Conservation (phyloP, 2,888 invertebrate species). For the Cephus nigrinus region DNA sequence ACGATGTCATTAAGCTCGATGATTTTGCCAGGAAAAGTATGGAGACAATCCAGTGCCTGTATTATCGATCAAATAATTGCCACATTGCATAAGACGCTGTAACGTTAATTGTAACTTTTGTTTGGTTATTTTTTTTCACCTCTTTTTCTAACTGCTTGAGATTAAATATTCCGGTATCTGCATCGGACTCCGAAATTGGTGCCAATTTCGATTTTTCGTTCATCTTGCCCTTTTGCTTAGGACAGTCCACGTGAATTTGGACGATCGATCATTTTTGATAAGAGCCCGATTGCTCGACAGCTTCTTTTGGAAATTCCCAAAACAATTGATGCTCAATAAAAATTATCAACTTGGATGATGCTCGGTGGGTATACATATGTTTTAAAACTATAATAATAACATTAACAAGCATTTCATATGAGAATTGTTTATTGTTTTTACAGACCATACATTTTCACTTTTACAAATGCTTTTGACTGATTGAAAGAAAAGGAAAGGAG, state of each 20-base stretch:
- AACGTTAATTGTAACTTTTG: not conserved
- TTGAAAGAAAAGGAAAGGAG: too few species aligned
- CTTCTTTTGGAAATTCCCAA: too few species aligned
- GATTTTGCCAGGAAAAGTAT: constrained; percentile 51
- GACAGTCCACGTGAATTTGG: constrained; percentile 54
- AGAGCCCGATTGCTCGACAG: constrained; percentile 20
- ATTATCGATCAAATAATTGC: not conserved
- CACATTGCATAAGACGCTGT: not conserved
- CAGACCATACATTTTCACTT: too few species aligned
- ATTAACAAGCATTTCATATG: too few species aligned
- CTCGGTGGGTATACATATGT: too few species aligned
- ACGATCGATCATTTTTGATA: constrained; percentile 45
- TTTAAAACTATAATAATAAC: too few species aligned
- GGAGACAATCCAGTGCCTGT: constrained; percentile 49
- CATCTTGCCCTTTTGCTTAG: constrained; percentile 22
- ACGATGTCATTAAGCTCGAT: constrained; percentile 47
- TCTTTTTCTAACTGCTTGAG: constrained; percentile 50
- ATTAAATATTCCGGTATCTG: constrained; percentile 37
- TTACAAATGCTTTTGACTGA: too few species aligned
- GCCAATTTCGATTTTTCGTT: constrained; percentile 28
- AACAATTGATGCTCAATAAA: too few species aligned
- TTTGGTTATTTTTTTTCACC: constrained; percentile 28
- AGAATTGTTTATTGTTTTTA: too few species aligned
- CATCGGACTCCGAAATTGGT: constrained; percentile 28
- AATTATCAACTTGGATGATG: too few species aligned